phyloP scores from a whole-genome alignment of 2,888 invertebrate genomes.

The Zaprionus lineosus region DNA sequence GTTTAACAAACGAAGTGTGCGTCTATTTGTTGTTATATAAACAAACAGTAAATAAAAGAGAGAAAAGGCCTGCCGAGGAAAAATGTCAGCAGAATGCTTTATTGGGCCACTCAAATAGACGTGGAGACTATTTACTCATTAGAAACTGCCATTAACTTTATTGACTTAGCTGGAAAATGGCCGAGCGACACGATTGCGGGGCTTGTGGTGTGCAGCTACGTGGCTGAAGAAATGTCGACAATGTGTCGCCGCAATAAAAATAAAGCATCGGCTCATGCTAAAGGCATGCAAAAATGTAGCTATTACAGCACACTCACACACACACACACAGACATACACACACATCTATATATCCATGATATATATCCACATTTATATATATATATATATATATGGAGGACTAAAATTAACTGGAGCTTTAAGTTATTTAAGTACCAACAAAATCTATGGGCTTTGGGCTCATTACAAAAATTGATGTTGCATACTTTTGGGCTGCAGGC shows the following conservation, averaged over 20 bases:
- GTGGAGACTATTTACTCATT: conserved; percentile 42
- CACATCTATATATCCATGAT: background rate
- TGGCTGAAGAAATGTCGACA: conserved; percentile 28
- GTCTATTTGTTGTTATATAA: conserved; percentile 42
- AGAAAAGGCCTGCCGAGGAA: background rate
- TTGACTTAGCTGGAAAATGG: conserved; percentile 39
- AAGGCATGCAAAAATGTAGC: conserved; percentile 1
- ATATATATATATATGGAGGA: background rate
- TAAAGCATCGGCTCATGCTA: conserved; percentile 1
- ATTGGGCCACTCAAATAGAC: conserved; percentile 1
- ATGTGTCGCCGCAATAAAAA: conserved; percentile 41
- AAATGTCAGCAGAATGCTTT: conserved; percentile 2
- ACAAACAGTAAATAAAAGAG: conserved; percentile 1
- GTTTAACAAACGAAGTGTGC: too few species aligned
- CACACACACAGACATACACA: conserved; percentile 2
- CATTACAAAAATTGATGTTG: conserved; percentile 39
- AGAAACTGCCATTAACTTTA: conserved; percentile 50
- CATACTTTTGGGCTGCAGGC: conserved; percentile 44
- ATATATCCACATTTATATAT: background rate
- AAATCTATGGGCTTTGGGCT: conserved; percentile 22
- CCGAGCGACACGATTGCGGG: background rate
- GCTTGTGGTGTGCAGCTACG: background rate
- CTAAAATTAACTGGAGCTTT: conserved; percentile 27
- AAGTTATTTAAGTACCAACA: conserved; percentile 13
- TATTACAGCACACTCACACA: background rate